Evolutionary conservation across 2,113 vertebrate species (phyloP).

Genomic region (Macquaria ambigua): DNA sequence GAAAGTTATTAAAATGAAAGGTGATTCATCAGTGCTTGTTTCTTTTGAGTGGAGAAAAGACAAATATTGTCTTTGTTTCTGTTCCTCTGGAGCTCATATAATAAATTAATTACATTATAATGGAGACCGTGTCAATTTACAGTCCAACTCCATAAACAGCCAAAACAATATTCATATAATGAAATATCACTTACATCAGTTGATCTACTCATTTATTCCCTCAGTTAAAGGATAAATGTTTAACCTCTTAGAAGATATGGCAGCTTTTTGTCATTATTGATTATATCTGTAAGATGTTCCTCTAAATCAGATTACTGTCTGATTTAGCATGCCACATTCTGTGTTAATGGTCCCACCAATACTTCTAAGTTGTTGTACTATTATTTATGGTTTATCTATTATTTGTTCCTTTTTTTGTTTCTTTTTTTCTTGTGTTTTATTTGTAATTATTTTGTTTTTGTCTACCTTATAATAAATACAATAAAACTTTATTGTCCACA

Average conservation of each 20-base stretch:
- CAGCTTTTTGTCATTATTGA: background rate
- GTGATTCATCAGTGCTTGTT: background rate
- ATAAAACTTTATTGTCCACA: too few relatives aligned
- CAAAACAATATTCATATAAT: background rate
- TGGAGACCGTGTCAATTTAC: background rate
- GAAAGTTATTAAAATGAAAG: conserved; percentile 9
- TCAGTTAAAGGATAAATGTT: too few relatives aligned
- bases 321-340: too few relatives aligned
- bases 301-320: background rate
- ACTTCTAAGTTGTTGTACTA: too few relatives aligned
- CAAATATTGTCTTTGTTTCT: background rate
- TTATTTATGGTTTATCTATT: too few relatives aligned
- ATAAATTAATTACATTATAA: background rate
- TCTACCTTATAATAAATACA: too few relatives aligned
- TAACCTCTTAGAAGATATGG: background rate
- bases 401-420: too few relatives aligned
- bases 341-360: too few relatives aligned
- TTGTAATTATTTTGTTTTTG: too few relatives aligned
- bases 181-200: background rate
- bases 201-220: background rate
- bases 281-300: background rate
- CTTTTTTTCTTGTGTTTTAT: too few relatives aligned
- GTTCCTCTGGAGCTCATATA: background rate
- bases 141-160: background rate
- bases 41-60: conserved; percentile 4